phyloP scores from a whole-genome alignment of 1,140 invertebrate species.

The Teleogryllus occipitalis region DNA sequence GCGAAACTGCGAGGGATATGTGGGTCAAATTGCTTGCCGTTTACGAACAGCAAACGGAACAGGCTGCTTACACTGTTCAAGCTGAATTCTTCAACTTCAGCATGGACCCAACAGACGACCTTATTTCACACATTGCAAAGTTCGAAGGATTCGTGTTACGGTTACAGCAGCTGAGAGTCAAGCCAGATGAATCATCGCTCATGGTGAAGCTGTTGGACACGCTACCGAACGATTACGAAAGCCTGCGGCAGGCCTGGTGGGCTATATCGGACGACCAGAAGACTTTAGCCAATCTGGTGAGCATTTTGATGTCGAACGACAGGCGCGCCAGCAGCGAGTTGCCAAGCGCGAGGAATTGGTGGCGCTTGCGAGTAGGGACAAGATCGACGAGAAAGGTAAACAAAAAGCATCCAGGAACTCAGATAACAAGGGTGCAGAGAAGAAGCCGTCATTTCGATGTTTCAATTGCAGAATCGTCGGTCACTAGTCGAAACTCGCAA shows the following conservation, averaged over 20 bases:
- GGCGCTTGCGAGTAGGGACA: no score
- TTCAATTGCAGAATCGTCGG: no score
- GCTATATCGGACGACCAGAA: not conserved
- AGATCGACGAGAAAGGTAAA: no score
- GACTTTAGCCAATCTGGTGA: not conserved
- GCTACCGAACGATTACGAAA: slow-evolving; percentile 10
- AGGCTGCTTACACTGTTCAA: slow-evolving; percentile 2
- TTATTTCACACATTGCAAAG: not conserved
- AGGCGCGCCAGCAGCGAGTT: no score
- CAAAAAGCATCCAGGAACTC: no score
- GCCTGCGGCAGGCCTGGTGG: slow-evolving; percentile 8
- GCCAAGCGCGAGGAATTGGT: no score
- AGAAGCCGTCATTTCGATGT: no score
- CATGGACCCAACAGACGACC: not conserved
- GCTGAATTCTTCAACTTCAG: not conserved
- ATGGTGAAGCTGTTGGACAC: slow-evolving; percentile 8
- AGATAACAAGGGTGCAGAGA: no score
- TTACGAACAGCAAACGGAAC: slow-evolving; percentile 7
- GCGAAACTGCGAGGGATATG: no score
- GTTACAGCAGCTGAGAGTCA: not conserved
- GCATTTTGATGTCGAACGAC: not conserved
- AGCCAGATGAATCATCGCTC: no score
- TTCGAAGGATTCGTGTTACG: slow-evolving; percentile 6
- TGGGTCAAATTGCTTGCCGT: not conserved
- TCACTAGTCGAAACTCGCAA: no score